Evolutionary conservation across 2,797 vertebrate species (phyloP).

Genomic region (Liasis olivaceus): DNA sequence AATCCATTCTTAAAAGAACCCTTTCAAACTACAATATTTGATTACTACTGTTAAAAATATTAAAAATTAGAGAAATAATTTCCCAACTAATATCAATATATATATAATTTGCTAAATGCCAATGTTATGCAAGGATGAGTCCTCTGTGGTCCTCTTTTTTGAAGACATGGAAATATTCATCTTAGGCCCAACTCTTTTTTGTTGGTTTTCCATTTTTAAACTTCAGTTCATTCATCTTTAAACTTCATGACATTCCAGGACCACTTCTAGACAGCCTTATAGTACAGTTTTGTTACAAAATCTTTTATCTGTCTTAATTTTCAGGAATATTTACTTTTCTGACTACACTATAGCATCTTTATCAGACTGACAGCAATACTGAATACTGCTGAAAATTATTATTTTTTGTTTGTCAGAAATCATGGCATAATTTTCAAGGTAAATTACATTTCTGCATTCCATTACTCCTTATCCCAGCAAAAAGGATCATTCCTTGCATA

Average conservation of each 20-base stretch:
- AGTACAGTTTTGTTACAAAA: background rate
- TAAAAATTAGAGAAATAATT: background rate
- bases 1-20: background rate
- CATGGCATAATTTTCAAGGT: background rate
- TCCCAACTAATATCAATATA: background rate
- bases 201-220: background rate
- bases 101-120: background rate
- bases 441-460: constrained; percentile 23
- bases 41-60: background rate
- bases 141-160: background rate
- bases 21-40: background rate
- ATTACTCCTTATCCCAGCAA: background rate
- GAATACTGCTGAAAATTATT: background rate
- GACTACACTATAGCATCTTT: background rate
- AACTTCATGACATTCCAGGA: background rate
- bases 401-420: background rate
- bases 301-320: background rate
- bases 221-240: background rate
- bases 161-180: background rate
- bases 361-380: background rate
- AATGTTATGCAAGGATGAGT: background rate
- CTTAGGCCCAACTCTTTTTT: background rate
- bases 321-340: background rate
- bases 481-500: background rate
- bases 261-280: background rate